Base-by-base conservation (phyloP, 2,888 invertebrate species). In the Dicyrtomina minuta region DNA sequence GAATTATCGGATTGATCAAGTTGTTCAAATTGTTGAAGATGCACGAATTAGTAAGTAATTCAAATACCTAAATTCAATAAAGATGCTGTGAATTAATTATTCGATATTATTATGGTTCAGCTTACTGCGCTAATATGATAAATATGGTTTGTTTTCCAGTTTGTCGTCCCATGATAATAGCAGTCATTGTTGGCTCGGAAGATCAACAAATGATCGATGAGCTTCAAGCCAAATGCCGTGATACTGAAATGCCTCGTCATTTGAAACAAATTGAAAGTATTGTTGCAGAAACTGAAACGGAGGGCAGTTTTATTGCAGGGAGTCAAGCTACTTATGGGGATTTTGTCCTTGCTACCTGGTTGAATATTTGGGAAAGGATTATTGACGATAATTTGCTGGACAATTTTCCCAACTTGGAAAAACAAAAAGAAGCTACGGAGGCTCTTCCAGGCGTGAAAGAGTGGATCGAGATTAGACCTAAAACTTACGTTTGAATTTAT, bases 1-100 rank as follows among this genome's bases (percentile, higher is more conserved):
- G 77, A 81, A 84, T 44, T 83, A 86, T 75, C 83, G 84, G 70
- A 85, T 85, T 78, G 87, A 87, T 78, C 84, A 85, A 70, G 81
- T 85, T 68, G 85, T 86, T 66, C 87, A 86, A 10, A 55, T 62
- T 20, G 15, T 62, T 0, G 41, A 26, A 15, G 68, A 68, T 17
- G 39, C 53, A n/a, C 41, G 68, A 49, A 22, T 84, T 80, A 83
- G 86, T 86, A 81, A 80, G 53, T 20, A n/a, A n/a, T n/a, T n/a
- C n/a, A n/a, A n/a, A n/a, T n/a, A n/a, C n/a, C n/a, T n/a, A n/a
- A n/a, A 20, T n/a, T n/a, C n/a, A n/a, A n/a, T n/a, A n/a, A n/a
- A n/a, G n/a, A n/a, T n/a, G n/a, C n/a, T n/a, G n/a, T n/a, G n/a
- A n/a, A n/a, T n/a, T n/a, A n/a, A n/a, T n/a, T n/a, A n/a, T n/a